Percentiles rank a stretch among this genome's conserved stretches.
Evolutionary conservation across 1,140 invertebrate genomes (phyloP).

Genomic region (Drosophila serrata): DNA sequence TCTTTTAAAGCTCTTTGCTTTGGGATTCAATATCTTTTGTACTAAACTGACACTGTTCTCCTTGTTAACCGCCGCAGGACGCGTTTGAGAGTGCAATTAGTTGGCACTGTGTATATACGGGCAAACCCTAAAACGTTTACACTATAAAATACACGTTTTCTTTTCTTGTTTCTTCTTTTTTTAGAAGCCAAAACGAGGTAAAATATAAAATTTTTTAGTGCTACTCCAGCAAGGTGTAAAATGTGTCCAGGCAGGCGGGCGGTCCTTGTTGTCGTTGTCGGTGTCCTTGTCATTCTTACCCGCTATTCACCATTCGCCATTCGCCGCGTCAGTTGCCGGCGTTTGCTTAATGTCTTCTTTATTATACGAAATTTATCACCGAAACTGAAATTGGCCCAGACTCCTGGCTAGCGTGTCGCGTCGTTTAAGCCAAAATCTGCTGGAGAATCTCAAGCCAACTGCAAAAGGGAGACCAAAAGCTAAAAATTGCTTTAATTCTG

Average conservation of each 20-base stretch:
- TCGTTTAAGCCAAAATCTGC: conserved; percentile 37
- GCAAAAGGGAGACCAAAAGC: conserved; percentile 2
- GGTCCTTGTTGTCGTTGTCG: conserved; percentile 67
- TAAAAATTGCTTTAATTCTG: conserved; percentile 13
- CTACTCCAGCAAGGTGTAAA: conserved; percentile 68
- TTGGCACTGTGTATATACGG: conserved; percentile 26
- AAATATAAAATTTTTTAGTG: conserved; percentile 67
- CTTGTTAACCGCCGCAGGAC: background rate
- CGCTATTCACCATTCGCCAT: conserved; percentile 35
- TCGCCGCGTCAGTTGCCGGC: conserved; percentile 41
- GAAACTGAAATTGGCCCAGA: conserved; percentile 75
- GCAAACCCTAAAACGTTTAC: conserved; percentile 69
- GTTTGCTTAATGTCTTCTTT: conserved; percentile 83
- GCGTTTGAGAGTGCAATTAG: conserved; percentile 40
- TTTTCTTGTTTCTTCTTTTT: conserved; percentile 17
- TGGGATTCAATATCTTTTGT: conserved; percentile 6
- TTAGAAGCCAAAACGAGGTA: conserved; percentile 49
- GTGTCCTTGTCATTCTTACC: conserved; percentile 56
- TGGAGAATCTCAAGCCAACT: conserved; percentile 21
- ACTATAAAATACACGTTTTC: conserved; percentile 54
- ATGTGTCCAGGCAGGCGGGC: conserved; percentile 48
- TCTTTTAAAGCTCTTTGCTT: conserved; percentile 2
- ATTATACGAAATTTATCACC: conserved; percentile 82
- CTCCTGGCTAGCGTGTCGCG: conserved; percentile 29
- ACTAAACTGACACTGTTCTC: background rate